These are phyloP conservation scores for Pitangus sulphuratus DNA, from an alignment of 2,797 vertebrate genomes.

Conservation along the genomic window DNA sequence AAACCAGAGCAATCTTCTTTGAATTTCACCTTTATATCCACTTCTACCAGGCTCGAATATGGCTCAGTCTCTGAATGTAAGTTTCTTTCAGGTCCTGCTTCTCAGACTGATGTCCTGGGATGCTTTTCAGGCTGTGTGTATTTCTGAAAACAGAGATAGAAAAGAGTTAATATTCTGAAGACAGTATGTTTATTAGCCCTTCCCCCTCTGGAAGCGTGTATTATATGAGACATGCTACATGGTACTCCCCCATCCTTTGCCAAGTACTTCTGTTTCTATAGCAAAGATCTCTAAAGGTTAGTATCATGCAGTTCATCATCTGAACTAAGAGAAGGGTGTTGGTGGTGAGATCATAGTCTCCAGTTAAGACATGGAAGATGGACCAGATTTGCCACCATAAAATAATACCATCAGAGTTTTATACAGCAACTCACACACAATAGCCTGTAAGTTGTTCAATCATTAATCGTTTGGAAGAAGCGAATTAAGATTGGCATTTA, in stretches of 20 bases:
- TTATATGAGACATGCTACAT: not conserved
- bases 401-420: not conserved
- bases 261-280: not conserved
- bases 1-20: not conserved
- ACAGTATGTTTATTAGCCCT: not conserved
- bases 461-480: not conserved
- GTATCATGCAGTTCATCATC: not conserved
- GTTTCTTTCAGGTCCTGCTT: not conserved
- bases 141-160: not conserved
- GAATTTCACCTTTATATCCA: not conserved
- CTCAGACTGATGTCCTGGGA: not conserved
- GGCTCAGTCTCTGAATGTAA: not conserved
- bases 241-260: not conserved
- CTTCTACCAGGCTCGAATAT: not conserved
- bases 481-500: not conserved
- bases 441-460: not conserved
- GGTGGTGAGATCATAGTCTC: not conserved
- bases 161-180: not conserved
- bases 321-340: not conserved
- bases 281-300: not conserved
- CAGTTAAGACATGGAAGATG: not conserved
- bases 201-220: not conserved
- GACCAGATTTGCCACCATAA: not conserved
- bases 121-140: not conserved
- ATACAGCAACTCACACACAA: not conserved